Base-by-base conservation (phyloP, 1,140 invertebrate species). In the Cryptotermes secundus region DNA sequence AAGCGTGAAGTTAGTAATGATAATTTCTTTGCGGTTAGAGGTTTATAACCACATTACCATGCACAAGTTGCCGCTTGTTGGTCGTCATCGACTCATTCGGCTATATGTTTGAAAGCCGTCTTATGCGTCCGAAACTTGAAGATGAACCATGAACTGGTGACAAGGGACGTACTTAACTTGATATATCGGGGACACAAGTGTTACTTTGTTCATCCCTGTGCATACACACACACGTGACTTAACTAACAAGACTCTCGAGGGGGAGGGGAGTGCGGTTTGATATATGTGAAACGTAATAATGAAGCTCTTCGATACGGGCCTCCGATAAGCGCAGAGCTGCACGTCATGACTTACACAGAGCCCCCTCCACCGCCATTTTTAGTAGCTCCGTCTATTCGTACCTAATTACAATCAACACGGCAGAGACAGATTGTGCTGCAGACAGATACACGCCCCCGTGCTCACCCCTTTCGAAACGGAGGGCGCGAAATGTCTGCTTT, bases 371-470 rank as follows among this genome's bases (percentile, higher is more conserved):
- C 53, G 24, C 31, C 26, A 72, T 31, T 72, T 72, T 72, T 72
- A 72, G 26, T 72, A 31, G 26, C n/a, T 12, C 3, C 45, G 45
- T 49, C 26, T 72, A 9, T 3, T 72, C n/a, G 59, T 72, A 31
- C 59, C n/a, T n/a, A 72, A 72, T 72, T 72, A 72, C 59, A 72
- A 72, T n/a, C 59, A 26, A 72, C 59, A 72, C 59, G 59, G 26
- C 59, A 72, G 26, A 72, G 26, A 59, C 19, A 22, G 53, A 72
- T 2, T 31, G 59, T 22, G 3, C 45, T 49, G 16, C 45, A 14
- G 45, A 22, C 45, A 19, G 0, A 49, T 2, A 45, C 45, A 65
- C 3, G 2, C 26, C 26, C 6, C 22, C 59, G 26, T n/a, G n/a
- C n/a, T 31, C n/a, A 72, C 45, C 19, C 12, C 45, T 19, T 16